phyloP scores from a whole-genome alignment of 2,888 invertebrate genomes.

The Eilema griseolum region DNA sequence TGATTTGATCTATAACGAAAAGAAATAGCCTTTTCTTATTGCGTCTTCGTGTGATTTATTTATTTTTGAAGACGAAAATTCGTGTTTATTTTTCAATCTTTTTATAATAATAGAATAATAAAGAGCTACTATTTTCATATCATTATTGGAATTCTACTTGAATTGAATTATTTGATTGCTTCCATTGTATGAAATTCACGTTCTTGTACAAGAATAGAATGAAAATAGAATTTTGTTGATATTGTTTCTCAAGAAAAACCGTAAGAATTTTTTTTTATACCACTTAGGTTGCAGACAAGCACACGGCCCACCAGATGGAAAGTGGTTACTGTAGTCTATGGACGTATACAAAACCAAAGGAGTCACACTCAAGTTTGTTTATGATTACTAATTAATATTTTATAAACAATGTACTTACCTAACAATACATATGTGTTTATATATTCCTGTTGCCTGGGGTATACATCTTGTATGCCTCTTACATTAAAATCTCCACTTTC shows the following conservation, averaged over 20 bases:
- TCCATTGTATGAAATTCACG: background rate
- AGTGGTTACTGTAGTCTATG: no score
- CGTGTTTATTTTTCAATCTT: background rate
- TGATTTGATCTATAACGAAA: background rate
- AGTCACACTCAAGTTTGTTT: no score
- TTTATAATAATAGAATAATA: background rate
- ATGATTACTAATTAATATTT: background rate
- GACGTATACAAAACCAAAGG: no score
- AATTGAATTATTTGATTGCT: background rate
- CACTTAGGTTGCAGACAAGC: no score
- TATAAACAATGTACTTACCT: no score
- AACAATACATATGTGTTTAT: no score
- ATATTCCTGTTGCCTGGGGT: no score
- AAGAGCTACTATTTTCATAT: background rate
- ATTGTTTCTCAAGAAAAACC: background rate
- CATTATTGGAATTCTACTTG: background rate
- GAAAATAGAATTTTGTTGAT: background rate
- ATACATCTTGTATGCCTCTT: no score
- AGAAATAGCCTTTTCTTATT: background rate
- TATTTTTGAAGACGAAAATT: background rate
- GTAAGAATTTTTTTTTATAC: background rate
- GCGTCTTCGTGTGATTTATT: background rate
- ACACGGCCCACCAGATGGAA: no score
- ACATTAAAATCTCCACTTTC: no score
- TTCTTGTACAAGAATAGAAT: background rate